Evolutionary conservation across 2,797 vertebrate genomes (phyloP).

Genomic region (Holocentrus rufus): DNA sequence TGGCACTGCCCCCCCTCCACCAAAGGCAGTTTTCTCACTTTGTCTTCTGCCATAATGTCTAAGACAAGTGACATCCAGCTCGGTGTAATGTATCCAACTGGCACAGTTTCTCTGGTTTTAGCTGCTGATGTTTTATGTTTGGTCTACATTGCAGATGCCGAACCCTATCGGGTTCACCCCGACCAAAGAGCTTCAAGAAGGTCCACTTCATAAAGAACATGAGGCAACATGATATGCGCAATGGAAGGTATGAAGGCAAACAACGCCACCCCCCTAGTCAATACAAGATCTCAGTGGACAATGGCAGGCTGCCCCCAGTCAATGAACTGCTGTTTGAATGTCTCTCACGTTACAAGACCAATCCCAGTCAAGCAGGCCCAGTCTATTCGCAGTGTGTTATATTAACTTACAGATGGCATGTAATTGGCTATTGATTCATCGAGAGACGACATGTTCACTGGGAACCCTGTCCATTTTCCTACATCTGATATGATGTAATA

Average conservation of each 20-base stretch:
- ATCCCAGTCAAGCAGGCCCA: constrained; percentile 14
- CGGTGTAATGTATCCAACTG: neutral
- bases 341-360: constrained; percentile 67
- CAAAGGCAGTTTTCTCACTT: neutral
- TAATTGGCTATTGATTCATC: constrained; percentile 12
- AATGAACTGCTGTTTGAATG: constrained; percentile 61
- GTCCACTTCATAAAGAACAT: constrained; percentile 99
- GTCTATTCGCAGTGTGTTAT: constrained; percentile 29
- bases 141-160: constrained; percentile 84
- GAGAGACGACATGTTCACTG: constrained; percentile 5
- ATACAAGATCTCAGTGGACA: constrained; percentile 55
- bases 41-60: neutral
- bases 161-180: constrained; percentile 98
- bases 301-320: constrained; percentile 63
- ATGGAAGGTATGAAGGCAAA: constrained; percentile 90
- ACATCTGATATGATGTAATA: neutral
- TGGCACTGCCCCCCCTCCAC: neutral
- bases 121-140: constrained; percentile 34
- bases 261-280: constrained; percentile 43
- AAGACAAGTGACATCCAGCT: neutral
- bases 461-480: constrained; percentile 12
- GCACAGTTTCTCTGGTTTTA: constrained; percentile 7
- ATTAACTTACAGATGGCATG: constrained; percentile 24
- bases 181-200: constrained; percentile 99
- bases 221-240: constrained; percentile 94